A percentile compares a stretch with the other conserved stretches of the same genome.
phyloP scores from a whole-genome alignment of 2,888 invertebrate genomes.

The Timema podura region DNA sequence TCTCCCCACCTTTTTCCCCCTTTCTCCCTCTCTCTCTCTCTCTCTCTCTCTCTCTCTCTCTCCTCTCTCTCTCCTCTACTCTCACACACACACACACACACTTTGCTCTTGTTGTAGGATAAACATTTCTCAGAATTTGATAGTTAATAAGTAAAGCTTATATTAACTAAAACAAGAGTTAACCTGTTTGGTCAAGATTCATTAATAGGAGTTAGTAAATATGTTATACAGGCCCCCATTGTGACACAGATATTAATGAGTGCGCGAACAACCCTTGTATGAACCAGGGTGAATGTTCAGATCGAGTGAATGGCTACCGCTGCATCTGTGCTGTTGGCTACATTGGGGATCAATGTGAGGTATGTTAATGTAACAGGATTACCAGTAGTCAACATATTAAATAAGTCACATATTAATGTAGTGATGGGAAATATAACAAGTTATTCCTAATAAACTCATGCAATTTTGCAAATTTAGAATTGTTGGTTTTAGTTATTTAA shows the following conservation, averaged over 20 bases:
- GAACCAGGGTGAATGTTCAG: constrained; percentile 87
- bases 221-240: constrained; percentile 61
- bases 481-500: too few relatives aligned
- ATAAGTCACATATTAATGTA: too few relatives aligned
- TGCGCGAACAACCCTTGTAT: constrained; percentile 82
- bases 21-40: not conserved
- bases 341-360: constrained; percentile 84
- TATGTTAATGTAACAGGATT: too few relatives aligned
- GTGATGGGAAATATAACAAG: too few relatives aligned
- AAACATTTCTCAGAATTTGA: too few relatives aligned
- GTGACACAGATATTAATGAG: constrained; percentile 83
- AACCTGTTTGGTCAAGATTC: not conserved
- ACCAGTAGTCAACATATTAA: too few relatives aligned
- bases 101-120: too few relatives aligned
- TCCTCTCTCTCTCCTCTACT: not conserved
- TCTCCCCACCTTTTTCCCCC: not conserved
- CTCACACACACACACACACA: not conserved
- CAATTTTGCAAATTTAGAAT: too few relatives aligned
- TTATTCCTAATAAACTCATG: too few relatives aligned
- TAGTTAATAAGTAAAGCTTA: too few relatives aligned
- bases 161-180: not conserved
- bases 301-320: constrained; percentile 73
- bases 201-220: not conserved
- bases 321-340: constrained; percentile 89
- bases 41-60: not conserved